phyloP scores from a whole-genome alignment of 1,140 invertebrate species.

The Anastatus disparis region DNA sequence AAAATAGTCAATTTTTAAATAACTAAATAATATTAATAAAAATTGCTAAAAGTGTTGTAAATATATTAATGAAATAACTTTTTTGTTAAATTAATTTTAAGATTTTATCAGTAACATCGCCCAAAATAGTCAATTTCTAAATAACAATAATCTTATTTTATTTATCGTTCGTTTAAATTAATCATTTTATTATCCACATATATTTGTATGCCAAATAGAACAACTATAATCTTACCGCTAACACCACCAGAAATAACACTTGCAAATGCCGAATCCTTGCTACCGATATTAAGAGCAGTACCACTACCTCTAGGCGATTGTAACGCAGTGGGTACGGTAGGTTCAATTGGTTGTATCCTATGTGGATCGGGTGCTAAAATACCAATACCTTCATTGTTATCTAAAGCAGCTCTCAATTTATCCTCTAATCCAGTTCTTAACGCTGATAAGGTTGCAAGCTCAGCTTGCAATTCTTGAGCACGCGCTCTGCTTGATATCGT shows the following conservation, averaged over 20 bases:
- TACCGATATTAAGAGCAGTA: conserved; percentile 45
- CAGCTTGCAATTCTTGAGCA: conserved; percentile 72
- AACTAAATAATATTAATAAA: no score
- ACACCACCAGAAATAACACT: conserved; percentile 42
- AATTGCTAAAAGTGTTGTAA: no score
- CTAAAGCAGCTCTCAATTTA: conserved; percentile 68
- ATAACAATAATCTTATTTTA: no score
- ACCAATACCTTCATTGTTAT: conserved; percentile 40
- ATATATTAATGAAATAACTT: no score
- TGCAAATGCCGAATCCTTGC: conserved; percentile 58
- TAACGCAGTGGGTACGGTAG: conserved; percentile 23
- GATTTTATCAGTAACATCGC: no score
- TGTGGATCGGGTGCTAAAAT: conserved; percentile 50
- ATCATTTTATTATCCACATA: no score
- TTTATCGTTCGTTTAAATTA: no score
- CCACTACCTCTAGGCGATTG: conserved; percentile 50
- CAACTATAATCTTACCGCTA: conserved; percentile 1
- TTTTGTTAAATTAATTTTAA: no score
- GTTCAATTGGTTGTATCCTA: conserved; percentile 52
- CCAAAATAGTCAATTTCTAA: no score
- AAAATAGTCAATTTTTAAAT: no score
- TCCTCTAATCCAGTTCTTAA: conserved; percentile 74
- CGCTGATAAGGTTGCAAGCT: conserved; percentile 70
- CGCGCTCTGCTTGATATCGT: conserved; percentile 73
- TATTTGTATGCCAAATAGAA: no score